phyloP scores from a whole-genome alignment of 2,888 invertebrate species.

The Pandemis heparana region DNA sequence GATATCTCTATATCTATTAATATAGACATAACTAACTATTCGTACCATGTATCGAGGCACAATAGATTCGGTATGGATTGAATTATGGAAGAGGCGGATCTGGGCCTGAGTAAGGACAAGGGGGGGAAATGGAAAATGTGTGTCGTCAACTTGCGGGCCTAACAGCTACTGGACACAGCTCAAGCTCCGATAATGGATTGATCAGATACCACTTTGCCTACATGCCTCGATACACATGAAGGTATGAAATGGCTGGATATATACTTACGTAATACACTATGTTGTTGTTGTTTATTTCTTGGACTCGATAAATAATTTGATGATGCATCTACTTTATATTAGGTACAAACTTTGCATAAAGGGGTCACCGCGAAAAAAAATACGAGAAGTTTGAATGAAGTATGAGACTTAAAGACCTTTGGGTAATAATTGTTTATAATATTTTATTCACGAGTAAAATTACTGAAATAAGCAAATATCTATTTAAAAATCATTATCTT shows the following conservation, averaged over 20 bases:
- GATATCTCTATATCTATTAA: conserved; percentile 13
- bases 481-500: too few species aligned
- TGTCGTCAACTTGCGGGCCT: conserved; percentile 79
- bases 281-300: background rate
- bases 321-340: too few species aligned
- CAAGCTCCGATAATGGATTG: conserved; percentile 78
- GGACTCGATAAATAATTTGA: background rate
- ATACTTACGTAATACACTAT: background rate
- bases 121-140: conserved; percentile 83
- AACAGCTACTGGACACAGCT: conserved; percentile 76
- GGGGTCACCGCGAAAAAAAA: too few species aligned
- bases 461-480: too few species aligned
- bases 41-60: conserved; percentile 61
- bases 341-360: too few species aligned
- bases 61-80: conserved; percentile 80
- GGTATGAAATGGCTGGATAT: conserved; percentile 9
- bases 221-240: conserved; percentile 47
- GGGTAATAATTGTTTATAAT: too few species aligned
- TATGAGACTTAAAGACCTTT: too few species aligned
- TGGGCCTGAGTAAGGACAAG: conserved; percentile 71
- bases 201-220: conserved; percentile 76
- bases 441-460: too few species aligned
- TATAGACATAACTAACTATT: conserved; percentile 31
- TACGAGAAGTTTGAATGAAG: too few species aligned
- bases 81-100: conserved; percentile 80